Base-by-base conservation (phyloP, 37 sponge, comb jelly and placozoan genomes). In the Chondrilla cf. caribensis region DNA sequence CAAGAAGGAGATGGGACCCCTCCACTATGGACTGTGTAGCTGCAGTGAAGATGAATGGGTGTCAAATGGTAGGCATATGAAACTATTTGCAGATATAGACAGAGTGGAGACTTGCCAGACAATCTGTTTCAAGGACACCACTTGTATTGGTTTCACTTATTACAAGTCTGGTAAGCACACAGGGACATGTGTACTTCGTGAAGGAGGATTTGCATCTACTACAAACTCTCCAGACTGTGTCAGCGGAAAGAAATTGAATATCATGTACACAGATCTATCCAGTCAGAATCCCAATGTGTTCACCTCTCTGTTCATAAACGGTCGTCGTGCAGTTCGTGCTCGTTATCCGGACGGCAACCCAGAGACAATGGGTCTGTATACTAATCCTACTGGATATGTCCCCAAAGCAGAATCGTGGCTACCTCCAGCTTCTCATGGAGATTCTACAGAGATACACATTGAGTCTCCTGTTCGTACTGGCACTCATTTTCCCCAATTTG, bases 271-370 rank as follows among this genome's bases (percentile, higher is more conserved):
- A 24, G 71, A 72, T 54, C 77, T 75, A 14, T 83, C 70, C 32
- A 41, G 54, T 2, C 67, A 83, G 58, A 51, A 75, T 17, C 37
- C 57, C 35, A 71, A 77, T 32, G 25, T 15, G 25, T 84, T 85
- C 47, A 79, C 47, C 64, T 84, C 82, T 26, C 58, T 85, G 21
- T 89, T 81, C 72, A 85, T 89, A 1, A 51, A 81, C 42, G 82
- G 89, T 5, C 58, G 58, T 21, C 79, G 91, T 37, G 86, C 83
- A 25, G 81, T 85, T 55, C 83, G 90, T 38, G 93, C 93, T 21
- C 71, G 93, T 14, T 92, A 88, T 59, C 93, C 93, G 26, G 82
- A 92, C 75, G 93, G 86, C 24, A 86, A 92, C 38, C 93, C 93
- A 25, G 86, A 87, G 76, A 86, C 79, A 35, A 68, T 72, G 65